phyloP scores from a whole-genome alignment of 35 echinoderm and acorn worm species.

The Anneissia japonica region DNA sequence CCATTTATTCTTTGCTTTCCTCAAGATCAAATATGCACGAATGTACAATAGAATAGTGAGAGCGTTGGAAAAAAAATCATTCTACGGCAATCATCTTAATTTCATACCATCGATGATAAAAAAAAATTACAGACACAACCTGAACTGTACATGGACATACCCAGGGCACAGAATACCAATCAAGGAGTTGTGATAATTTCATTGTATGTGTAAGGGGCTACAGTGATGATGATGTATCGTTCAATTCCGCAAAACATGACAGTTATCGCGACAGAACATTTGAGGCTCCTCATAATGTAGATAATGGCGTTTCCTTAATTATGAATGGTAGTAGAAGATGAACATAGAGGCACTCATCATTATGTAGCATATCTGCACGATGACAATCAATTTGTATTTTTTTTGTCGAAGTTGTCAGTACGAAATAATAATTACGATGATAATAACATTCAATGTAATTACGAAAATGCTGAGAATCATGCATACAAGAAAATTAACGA shows the following conservation, averaged over 20 bases:
- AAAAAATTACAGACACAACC: neutral
- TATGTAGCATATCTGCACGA: too few relatives aligned
- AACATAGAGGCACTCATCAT: too few relatives aligned
- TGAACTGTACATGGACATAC: neutral
- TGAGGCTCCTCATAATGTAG: too few relatives aligned
- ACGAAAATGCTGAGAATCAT: too few relatives aligned
- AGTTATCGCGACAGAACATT: too few relatives aligned
- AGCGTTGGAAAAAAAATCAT: neutral
- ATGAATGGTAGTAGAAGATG: too few relatives aligned
- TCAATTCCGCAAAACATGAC: neutral
- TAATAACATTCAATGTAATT: too few relatives aligned
- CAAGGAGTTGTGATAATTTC: neutral
- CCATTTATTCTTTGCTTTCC: neutral
- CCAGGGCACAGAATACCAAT: neutral
- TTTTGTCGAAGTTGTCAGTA: too few relatives aligned
- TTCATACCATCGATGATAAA: neutral
- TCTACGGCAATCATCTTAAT: neutral
- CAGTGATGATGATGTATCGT: neutral
- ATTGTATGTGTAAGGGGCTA: neutral
- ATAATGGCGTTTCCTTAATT: too few relatives aligned
- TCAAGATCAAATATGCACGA: neutral
- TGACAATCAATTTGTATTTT: too few relatives aligned
- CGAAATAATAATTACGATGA: too few relatives aligned
- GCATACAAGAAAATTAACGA: too few relatives aligned
- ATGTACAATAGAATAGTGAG: neutral